Base-by-base conservation (phyloP, 2,113 vertebrate genomes). In the Meleagris gallopavo region DNA sequence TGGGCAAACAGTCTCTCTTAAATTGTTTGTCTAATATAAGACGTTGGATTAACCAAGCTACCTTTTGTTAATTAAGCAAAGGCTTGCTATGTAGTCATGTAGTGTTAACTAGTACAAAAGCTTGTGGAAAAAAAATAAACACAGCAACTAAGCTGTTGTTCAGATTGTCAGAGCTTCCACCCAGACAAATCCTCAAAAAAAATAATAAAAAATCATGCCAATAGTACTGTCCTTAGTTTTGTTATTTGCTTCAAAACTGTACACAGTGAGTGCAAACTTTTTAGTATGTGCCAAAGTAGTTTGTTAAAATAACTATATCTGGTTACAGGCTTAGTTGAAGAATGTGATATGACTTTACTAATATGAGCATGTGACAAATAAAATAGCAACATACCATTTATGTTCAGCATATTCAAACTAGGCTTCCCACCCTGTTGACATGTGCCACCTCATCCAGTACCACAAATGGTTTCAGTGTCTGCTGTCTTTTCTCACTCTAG, bases 61-160 rank as follows among this genome's bases (percentile, higher is more conserved):
- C 14, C 11, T 61, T n/a, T 15, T 38, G 11, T 65, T 83, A 95
- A 94, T 85, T 93, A 86, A 88, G 66, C 20, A 84, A 88, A 80
- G 48, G 5, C 22, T 83, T 84, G 18, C 11, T 38, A 46, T 92
- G 76, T 34, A 70, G 21, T 40, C n/a, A 9, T 27, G 67, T 61
- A 64, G 6, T 87, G 83, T 89, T 90, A 95, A 90, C 29, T 92
- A 86, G 67, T 83, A 73, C 55, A 90, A 90, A 87, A 32, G 54
- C 66, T 71, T 3, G 62, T 66, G 78, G 90, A 89, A 90, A 94
- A 94, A 94, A 93, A 55, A 62, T 46, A 90, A 94, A 40, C 41
- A 70, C 24, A 73, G 48, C 66, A 84, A 19, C 58, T 75, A 34
- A 91, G 61, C 4, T 58, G 4, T 81, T 86, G 54, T 72, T 45